Percentiles rank a stretch among this genome's conserved stretches.
These are phyloP conservation scores for Monarcha castaneiventris DNA, from an alignment of 2,113 vertebrate species.

Conservation along the genomic window DNA sequence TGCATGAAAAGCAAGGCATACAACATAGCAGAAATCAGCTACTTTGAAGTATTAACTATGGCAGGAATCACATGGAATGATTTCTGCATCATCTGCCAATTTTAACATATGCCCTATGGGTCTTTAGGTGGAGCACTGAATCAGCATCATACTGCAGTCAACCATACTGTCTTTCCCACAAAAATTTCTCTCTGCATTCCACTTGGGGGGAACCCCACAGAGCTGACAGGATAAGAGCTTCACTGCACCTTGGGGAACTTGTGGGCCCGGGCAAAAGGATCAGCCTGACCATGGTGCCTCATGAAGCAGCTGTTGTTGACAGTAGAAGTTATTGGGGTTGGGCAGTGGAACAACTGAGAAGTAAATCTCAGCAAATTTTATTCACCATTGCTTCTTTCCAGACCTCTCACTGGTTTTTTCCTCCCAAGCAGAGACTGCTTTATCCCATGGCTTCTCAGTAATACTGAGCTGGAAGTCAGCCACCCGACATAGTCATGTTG, in stretches of 20 bases:
- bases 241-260: not conserved
- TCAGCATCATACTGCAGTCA: not conserved
- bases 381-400: not conserved
- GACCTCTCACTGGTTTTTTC: not conserved
- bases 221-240: not conserved
- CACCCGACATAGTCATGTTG: not conserved
- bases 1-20: not conserved
- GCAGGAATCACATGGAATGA: not conserved
- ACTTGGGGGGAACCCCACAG: not conserved
- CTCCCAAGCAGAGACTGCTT: not conserved
- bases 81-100: not conserved
- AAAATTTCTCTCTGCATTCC: not conserved
- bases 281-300: not conserved
- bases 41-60: not conserved
- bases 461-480: not conserved
- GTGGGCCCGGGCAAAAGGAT: not conserved
- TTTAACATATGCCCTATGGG: not conserved
- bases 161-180: not conserved
- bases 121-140: not conserved
- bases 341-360: not conserved
- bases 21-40: not conserved
- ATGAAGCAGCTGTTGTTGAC: not conserved
- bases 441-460: not conserved
- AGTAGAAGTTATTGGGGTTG: not conserved
- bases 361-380: not conserved